Base-by-base conservation (phyloP, 1,140 invertebrate species). In the Phymorhynchus buccinoides region DNA sequence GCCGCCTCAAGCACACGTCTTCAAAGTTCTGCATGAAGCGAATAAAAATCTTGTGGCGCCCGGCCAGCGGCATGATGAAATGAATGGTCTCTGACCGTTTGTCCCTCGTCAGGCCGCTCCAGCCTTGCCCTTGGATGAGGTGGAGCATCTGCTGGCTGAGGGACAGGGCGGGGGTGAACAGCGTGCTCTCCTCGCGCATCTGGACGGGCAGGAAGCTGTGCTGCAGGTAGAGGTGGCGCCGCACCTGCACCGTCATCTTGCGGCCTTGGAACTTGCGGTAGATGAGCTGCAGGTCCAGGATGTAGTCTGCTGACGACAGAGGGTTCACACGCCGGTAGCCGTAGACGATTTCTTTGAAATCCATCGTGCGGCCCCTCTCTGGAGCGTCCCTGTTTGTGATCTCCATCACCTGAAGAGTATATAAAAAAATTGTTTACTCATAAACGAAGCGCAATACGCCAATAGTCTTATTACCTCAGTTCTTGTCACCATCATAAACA, bases 271-370 rank as follows among this genome's bases (percentile, higher is more conserved):
- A 99, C 92, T 98, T 97, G 88, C 97, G 96, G 93, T 99, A 99
- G 68, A 97, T 96, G 14, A 99, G 94, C 68, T 99, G 94, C 87
- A 99, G 94, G 93, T 99, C 98, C 35, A 99, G 94, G 88, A 99
- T 96, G 88, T 97, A 96, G 93, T 99, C 97, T n/a, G 96, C 96
- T 0, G 98, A 98, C 91, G 96, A 95, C 30, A 96, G 88, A 0
- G 97, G 96, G 91, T 98, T 92, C 79, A 98, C 93, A 56, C 97
- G 94, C 77, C 96, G 95, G 93, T 99, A 99, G 0, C 97, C 98
- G 93, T 99, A 99, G 35, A 99, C 94, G 73, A 99, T 95, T 89
- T 98, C 97, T 90, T 98, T 96, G 93, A 98, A 99, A 92, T 99
- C 98, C 75, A 99, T 98, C 3, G 98, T 95, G 27, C 98, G 95